Conservation (phyloP, 2,113 vertebrate genomes). For the Esox niger region DNA sequence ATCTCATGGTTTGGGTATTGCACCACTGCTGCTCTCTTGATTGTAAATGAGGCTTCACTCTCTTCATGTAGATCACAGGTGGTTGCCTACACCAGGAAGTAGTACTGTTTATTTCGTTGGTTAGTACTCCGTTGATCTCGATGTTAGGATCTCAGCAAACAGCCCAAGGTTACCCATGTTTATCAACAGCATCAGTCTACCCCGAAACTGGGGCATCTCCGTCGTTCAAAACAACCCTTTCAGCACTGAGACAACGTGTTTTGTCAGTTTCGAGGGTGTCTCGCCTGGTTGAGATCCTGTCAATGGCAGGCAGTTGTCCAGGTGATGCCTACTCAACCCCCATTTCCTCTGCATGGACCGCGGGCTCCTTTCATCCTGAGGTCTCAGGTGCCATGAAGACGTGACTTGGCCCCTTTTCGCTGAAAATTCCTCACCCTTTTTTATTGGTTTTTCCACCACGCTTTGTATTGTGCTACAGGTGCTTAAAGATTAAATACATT, state of each 20-base stretch:
- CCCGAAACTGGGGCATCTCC: slow-evolving; percentile 23
- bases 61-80: slow-evolving; percentile 4
- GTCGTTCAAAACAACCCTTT: slow-evolving; percentile 36
- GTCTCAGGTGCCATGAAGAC: slow-evolving; percentile 59
- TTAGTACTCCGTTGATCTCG: too few relatives aligned
- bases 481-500: too few relatives aligned
- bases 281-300: slow-evolving; percentile 71
- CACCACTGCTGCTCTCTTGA: slow-evolving; percentile 46
- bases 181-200: neutral
- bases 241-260: slow-evolving; percentile 22
- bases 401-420: slow-evolving; percentile 74
- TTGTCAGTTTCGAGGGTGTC: slow-evolving; percentile 51
- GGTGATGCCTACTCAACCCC: slow-evolving; percentile 66
- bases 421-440: slow-evolving; percentile 65
- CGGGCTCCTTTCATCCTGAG: slow-evolving; percentile 64
- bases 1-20: slow-evolving; percentile 19
- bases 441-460: slow-evolving; percentile 65
- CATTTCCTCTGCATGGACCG: slow-evolving; percentile 66
- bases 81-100: too few relatives aligned
- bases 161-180: too few relatives aligned
- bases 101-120: too few relatives aligned
- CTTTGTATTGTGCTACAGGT: slow-evolving; percentile 76
- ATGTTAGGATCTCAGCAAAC: too few relatives aligned
- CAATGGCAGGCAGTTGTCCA: slow-evolving; percentile 59
- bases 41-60: slow-evolving; percentile 58